Conservation (phyloP, 35 echinoderm and acorn worm species). For the Eucidaris tribuloides region DNA sequence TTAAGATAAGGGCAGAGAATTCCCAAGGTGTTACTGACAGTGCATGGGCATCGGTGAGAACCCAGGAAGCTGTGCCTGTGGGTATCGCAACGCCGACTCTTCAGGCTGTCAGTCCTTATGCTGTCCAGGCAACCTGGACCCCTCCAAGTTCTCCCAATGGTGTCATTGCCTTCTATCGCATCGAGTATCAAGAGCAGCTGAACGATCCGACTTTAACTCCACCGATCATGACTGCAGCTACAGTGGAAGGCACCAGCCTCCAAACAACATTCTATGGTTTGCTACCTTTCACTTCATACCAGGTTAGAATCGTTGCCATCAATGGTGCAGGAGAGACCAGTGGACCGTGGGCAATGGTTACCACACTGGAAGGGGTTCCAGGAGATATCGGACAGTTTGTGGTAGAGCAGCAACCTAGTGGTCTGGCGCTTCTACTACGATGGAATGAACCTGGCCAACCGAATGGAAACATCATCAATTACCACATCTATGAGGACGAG, state of each 20-base stretch:
- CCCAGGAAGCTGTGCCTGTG: constrained; percentile 69
- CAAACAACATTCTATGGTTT: constrained; percentile 87
- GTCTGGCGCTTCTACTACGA: constrained; percentile 45
- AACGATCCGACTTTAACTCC: constrained; percentile 72
- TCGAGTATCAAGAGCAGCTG: constrained; percentile 77
- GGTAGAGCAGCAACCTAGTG: constrained; percentile 72
- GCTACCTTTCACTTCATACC: constrained; percentile 75
- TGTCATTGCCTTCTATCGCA: constrained; percentile 71
- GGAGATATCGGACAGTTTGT: constrained; percentile 62
- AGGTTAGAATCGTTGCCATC: constrained; percentile 84
- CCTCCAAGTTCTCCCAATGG: constrained; percentile 71
- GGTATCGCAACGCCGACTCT: constrained; percentile 60
- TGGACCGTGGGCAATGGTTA: constrained; percentile 75
- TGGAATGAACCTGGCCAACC: constrained; percentile 74
- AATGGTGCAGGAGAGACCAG: constrained; percentile 83
- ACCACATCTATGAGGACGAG: constrained; percentile 91
- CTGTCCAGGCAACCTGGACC: constrained; percentile 55
- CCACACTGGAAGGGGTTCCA: constrained; percentile 78
- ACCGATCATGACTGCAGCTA: constrained; percentile 58
- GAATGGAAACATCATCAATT: constrained; percentile 75
- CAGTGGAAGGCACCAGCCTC: constrained; percentile 38
- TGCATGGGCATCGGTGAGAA: constrained; percentile 64
- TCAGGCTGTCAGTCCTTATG: constrained; percentile 62
- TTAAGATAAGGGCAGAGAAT: constrained; percentile 76
- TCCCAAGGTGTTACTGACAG: constrained; percentile 68